A percentile compares a stretch with the other conserved stretches of the same genome.
Evolutionary conservation across 1,140 invertebrate species (phyloP).

Genomic region (Pseudomyrmex dendroicus): DNA sequence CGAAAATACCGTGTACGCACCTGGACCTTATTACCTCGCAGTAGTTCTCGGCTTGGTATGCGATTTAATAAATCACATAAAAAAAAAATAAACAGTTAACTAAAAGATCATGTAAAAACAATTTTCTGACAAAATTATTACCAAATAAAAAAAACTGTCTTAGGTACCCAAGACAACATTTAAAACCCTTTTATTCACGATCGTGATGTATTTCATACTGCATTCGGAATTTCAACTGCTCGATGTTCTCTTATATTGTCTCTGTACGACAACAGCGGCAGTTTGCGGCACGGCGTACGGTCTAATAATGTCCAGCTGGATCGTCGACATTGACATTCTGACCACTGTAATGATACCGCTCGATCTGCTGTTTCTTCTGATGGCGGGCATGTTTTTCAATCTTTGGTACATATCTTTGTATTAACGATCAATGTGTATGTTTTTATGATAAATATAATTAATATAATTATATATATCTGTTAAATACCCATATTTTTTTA

Average conservation of each 20-base stretch:
- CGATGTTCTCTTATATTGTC: conserved; percentile 54
- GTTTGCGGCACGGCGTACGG: conserved; percentile 68
- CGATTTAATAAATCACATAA: conserved; percentile 5
- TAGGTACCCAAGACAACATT: conserved; percentile 61
- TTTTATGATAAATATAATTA: too few species aligned
- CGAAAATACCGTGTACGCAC: conserved; percentile 65
- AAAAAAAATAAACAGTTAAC: background rate
- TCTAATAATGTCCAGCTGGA: conserved; percentile 63
- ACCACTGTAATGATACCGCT: conserved; percentile 69
- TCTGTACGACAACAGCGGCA: conserved; percentile 37
- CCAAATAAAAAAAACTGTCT: background rate
- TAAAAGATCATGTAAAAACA: background rate
- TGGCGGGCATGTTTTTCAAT: conserved; percentile 74
- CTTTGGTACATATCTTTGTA: conserved; percentile 64
- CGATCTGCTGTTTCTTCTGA: conserved; percentile 70
- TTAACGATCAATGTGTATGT: too few species aligned
- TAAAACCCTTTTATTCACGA: conserved; percentile 61
- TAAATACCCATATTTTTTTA: too few species aligned
- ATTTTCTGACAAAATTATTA: conserved; percentile 3
- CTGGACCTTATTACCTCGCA: conserved; percentile 70
- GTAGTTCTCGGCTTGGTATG: conserved; percentile 69
- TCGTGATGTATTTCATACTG: conserved; percentile 49
- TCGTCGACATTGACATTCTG: conserved; percentile 61
- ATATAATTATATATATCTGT: too few species aligned
- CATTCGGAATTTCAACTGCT: conserved; percentile 16